Percentiles rank a stretch among this genome's conserved stretches.
Evolutionary conservation across 2,113 vertebrate genomes (phyloP).

Genomic region (Phalacrocorax brasilianus): DNA sequence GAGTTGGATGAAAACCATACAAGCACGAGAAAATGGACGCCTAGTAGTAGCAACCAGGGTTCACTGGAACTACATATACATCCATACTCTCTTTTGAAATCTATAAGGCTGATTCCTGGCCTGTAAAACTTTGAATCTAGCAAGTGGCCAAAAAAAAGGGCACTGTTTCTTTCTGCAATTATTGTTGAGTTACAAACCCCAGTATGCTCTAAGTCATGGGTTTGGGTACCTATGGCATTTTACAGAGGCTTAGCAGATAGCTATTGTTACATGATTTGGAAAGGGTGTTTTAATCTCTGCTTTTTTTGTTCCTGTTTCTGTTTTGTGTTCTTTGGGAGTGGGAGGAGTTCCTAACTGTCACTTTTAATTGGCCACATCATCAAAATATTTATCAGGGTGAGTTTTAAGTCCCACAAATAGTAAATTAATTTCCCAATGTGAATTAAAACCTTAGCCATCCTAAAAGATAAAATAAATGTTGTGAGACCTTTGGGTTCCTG

Average conservation of each 20-base stretch:
- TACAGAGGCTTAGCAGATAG: background rate
- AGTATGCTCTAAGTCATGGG: accelerated
- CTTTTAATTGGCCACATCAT: background rate
- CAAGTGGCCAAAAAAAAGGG: background rate
- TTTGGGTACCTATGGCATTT: background rate
- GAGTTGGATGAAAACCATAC: background rate
- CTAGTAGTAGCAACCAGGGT: background rate
- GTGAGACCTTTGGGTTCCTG: background rate
- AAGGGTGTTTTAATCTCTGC: background rate
- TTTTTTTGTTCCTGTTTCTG: background rate
- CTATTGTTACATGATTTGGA: background rate
- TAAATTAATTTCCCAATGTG: background rate
- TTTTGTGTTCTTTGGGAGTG: background rate
- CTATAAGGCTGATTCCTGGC: background rate
- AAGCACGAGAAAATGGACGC: background rate
- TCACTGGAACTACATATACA: background rate
- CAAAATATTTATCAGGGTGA: background rate
- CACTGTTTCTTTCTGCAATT: background rate
- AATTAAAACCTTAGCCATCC: background rate
- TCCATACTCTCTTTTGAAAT: background rate
- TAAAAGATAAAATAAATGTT: background rate
- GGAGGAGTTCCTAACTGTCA: background rate
- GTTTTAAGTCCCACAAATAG: background rate
- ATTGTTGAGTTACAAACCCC: background rate
- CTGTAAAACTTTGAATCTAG: background rate